Evolutionary conservation across 1,140 invertebrate species (phyloP), one percentile per base, ranked within the genome.

Genomic region (Neuroterus valhalla): DNA sequence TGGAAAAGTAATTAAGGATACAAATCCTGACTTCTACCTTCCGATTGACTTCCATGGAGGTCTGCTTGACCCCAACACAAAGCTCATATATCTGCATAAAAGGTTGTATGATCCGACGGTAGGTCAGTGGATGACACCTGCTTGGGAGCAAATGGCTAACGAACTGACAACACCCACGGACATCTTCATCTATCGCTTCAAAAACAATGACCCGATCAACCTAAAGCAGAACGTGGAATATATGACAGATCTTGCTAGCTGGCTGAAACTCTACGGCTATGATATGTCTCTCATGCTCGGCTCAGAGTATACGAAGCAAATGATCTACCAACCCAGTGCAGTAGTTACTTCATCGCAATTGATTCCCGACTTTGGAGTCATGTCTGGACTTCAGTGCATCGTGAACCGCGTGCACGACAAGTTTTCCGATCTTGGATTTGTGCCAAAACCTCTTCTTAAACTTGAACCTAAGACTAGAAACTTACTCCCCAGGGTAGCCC

Each of bases 31-130:
- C 48, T 97, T 99, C 84, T 96, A 96, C 82, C 89, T 99, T 26
- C 96, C 96, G 0, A 93, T 98, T 42, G 97, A 97, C 84, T 99
- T 98, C 93, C 96, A 98, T 83, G 97, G 97, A 6, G 96, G 97
- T 84, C 90, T 96, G 76, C 92, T 97, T 75, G 95, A 98, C 90
- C 93, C 93, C 17, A 93, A 97, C 86, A 94, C 96, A 0, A 95
- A 96, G 74, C 90, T 99, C 21, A 91, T 98, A 2, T 96, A 97
- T 84, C 91, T 97, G 68, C 93, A 94, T 62, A 94, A 95, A 69
- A 91, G 97, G 69, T 91, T 98, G 66, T 99, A 99, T 86, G 98
- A 99, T 89, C 96, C 98, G 0, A 92, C 94, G 0, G 95, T 98
- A 46, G 97, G 97, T 3, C 96, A 98, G 83, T 99, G 97, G 96